Base-by-base conservation (phyloP, 2,888 invertebrate genomes). In the Clusia tigrina region DNA sequence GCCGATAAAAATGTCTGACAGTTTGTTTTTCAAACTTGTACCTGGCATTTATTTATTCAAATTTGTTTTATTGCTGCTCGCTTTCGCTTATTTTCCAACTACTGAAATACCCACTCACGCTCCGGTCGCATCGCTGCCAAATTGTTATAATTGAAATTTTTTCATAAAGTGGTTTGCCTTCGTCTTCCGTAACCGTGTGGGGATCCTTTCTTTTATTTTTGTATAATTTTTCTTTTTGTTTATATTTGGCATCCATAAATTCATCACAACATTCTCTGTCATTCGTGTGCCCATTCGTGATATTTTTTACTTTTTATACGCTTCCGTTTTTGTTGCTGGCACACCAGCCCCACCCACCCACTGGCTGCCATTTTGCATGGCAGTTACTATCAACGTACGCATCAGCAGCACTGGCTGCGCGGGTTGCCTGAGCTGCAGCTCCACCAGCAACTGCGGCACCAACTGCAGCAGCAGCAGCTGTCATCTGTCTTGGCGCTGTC, bases 1-100 rank as follows among this genome's bases (percentile, higher is more conserved):
- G 77, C 73, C 74, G 81, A 80, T 78, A 81, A 79, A 75, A 78
- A 64, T 74, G 71, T 70, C 70, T 68, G 71, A 74, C 71, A 72
- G 71, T 68, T 71, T 72, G 71, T 70, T 70, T 52, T 63, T 56
- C 9, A n/a, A n/a, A n/a, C n/a, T n/a, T n/a, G n/a, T n/a, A n/a
- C n/a, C n/a, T n/a, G 1, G 1, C n/a, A 10, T 24, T 54, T 18
- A 2, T 22, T 2, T 52, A 22, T 12, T 18, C 53, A 69, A 65
- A 69, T 72, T 69, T 66, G 70, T 72, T 66, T 60, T 48, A 48
- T 22, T 58, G 32, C n/a, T 3, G n/a, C 42, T 42, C n/a, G n/a
- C n/a, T 42, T 42, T 6, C n/a, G 9, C 42, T n/a, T n/a, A 15
- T 6, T 17, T 3, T 15, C n/a, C 3, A 42, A 71, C 74, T 74